Base-by-base conservation (phyloP, 2,113 vertebrate genomes). In the Tiliqua scincoides region DNA sequence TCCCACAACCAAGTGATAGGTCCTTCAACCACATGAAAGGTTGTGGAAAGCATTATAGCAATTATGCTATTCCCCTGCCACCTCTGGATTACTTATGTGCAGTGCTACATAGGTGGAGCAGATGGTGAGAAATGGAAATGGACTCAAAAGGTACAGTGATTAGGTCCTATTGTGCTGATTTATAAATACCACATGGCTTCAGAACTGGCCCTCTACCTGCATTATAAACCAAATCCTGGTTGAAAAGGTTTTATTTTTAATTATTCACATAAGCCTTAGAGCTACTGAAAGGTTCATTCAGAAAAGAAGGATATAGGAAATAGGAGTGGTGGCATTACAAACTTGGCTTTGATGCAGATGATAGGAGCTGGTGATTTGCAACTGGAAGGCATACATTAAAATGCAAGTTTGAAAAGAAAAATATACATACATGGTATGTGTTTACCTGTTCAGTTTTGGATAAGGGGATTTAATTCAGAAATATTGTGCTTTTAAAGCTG, bases 381-480 rank as follows among this genome's bases (percentile, higher is more conserved):
- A 85, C 86, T 82, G n/a, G 85, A 84, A 93, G n/a, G 52, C 83
- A 87, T 90, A 86, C 88, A 84, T 23, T 88, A 81, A 93, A 93
- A 90, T 88, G 70, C 88, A 90, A 86, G 48, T 81, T 82, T 86
- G 82, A 90, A 87, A 94, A 93, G 90, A 79, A 93, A 93, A 93
- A 92, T 92, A 95, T 85, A 93, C 92, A 88, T 85, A 35, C n/a
- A 2, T 80, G 89, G 86, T 88, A 71, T 92, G 77, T 91, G 88
- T 94, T 94, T 94, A 86, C 37, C 68, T 87, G 77, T 77, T 91
- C 83, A 48, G 85, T 89, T 92, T 91, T 83, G 86, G 86, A 82
- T 89, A 87, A 92, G 88, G 88, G 78, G 77, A 87, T 92, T 92
- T 92, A 93, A 93, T 93, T 94, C 75, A 91, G 92, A 93, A 93